Evolutionary conservation across 2,888 invertebrate genomes (phyloP).

Genomic region (Aphidius colemani): DNA sequence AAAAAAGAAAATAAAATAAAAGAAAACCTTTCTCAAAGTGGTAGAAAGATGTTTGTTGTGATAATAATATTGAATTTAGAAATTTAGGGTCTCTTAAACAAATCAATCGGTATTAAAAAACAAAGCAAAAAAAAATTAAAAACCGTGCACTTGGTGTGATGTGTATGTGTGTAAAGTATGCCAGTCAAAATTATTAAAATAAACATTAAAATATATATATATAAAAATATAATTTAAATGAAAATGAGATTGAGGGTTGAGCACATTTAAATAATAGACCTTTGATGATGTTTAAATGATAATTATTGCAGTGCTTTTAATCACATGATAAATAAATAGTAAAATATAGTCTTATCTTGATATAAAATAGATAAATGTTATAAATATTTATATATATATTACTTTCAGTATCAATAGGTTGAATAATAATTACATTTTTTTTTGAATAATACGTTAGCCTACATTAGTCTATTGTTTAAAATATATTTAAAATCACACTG

Average conservation of each 20-base stretch:
- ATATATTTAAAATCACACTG: slow-evolving; percentile 23
- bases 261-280: no score
- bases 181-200: no score
- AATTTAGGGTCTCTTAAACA: slow-evolving; percentile 46
- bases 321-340: no score
- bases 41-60: slow-evolving; percentile 57
- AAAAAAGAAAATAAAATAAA: slow-evolving; percentile 16
- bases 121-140: slow-evolving; percentile 11
- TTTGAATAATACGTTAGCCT: slow-evolving; percentile 34
- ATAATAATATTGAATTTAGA: slow-evolving; percentile 56
- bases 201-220: no score
- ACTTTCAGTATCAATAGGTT: slow-evolving; percentile 31
- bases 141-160: no score
- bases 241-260: no score
- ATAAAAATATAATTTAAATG: no score
- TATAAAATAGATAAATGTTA: slow-evolving; percentile 12
- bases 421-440: slow-evolving; percentile 31
- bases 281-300: no score
- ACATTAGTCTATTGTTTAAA: slow-evolving; percentile 33
- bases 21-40: slow-evolving; percentile 44
- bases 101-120: slow-evolving; percentile 38
- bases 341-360: slow-evolving; percentile 16
- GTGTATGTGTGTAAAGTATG: no score
- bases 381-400: slow-evolving; percentile 28
- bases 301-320: no score